A percentile compares a stretch with the other conserved stretches of the same genome.
phyloP scores from a whole-genome alignment of 2,888 invertebrate genomes.

The Actias luna region DNA sequence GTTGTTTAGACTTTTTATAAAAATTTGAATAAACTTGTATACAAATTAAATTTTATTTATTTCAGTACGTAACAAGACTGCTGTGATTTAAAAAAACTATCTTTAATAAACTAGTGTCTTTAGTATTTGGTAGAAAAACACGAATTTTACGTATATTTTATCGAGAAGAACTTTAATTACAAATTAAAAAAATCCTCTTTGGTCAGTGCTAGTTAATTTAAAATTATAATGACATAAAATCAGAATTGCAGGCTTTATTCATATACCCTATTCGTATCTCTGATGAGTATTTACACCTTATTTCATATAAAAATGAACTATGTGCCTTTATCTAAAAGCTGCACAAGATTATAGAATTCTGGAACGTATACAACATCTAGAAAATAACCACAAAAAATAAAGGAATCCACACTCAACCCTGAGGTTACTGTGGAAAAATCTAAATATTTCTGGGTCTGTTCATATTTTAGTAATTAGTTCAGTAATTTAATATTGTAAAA shows the following conservation, averaged over 20 bases:
- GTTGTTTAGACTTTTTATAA: slow-evolving; percentile 6
- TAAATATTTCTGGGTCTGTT: slow-evolving; percentile 24
- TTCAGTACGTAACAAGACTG: neutral
- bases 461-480: slow-evolving; percentile 41
- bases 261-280: neutral
- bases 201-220: neutral
- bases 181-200: neutral
- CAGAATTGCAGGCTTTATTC: neutral
- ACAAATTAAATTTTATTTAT: neutral
- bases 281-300: no score
- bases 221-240: neutral
- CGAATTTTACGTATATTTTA: neutral
- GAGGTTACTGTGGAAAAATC: neutral
- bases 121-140: neutral
- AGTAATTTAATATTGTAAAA: slow-evolving; percentile 37
- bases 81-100: no score
- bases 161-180: neutral
- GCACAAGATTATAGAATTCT: no score
- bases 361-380: no score
- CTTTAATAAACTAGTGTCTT: no score
- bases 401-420: neutral
- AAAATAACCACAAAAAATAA: neutral
- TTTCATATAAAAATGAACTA: neutral
- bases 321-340: neutral
- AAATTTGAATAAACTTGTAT: neutral